Percentiles rank a stretch among this genome's conserved stretches.
Evolutionary conservation across 2,888 invertebrate species (phyloP).

Genomic region (Neuroscelio doddi): DNA sequence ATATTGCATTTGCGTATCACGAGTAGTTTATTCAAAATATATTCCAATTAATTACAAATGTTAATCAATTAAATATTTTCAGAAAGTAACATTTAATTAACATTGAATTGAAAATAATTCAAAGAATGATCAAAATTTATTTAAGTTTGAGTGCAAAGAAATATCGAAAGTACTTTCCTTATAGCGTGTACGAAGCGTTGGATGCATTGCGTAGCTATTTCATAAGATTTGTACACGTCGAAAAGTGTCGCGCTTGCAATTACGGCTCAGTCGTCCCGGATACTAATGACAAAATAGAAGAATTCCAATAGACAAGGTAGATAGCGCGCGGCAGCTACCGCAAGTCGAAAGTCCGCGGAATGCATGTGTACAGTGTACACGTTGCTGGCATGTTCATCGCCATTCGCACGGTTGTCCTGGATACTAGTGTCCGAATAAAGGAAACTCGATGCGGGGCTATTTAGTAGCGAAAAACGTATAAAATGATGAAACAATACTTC

Average conservation of each 20-base stretch:
- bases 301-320: constrained; percentile 22
- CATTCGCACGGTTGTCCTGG: constrained; percentile 43
- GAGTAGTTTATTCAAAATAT: too few relatives aligned
- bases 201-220: constrained; percentile 14
- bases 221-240: constrained; percentile 9
- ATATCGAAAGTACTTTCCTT: constrained; percentile 16
- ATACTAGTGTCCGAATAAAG: constrained; percentile 39
- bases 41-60: too few relatives aligned
- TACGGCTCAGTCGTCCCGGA: constrained; percentile 26
- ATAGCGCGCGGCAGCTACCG: constrained; percentile 4
- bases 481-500: too few relatives aligned
- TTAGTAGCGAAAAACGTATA: too few relatives aligned
- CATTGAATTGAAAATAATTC: too few relatives aligned
- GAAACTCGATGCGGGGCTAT: constrained; percentile 4
- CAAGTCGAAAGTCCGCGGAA: constrained; percentile 23
- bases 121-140: too few relatives aligned
- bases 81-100: too few relatives aligned
- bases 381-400: constrained; percentile 25
- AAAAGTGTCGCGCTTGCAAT: constrained; percentile 16
- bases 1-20: too few relatives aligned
- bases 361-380: constrained; percentile 15
- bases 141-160: background rate
- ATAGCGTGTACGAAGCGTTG: background rate
- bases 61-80: too few relatives aligned
- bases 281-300: constrained; percentile 27